Evolutionary conservation across 2,113 vertebrate species (phyloP).

Genomic region (Psilopsiagon aurifrons): DNA sequence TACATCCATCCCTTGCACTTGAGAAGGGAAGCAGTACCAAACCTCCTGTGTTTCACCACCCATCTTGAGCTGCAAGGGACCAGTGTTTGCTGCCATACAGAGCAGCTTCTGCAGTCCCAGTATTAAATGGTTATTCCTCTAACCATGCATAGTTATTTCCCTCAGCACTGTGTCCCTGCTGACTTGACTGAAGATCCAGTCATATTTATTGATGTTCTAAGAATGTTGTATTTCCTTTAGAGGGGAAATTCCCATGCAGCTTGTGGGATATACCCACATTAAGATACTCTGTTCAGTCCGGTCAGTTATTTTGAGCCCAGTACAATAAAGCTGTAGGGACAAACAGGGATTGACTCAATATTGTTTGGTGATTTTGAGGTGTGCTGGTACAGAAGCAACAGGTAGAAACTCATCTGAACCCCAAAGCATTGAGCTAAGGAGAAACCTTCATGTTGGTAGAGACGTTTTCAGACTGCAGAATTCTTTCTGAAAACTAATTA

Average conservation of each 20-base stretch:
- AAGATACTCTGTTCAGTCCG: background rate
- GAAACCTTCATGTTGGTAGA: background rate
- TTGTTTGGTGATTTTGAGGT: background rate
- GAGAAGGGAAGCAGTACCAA: background rate
- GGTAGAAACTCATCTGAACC: background rate
- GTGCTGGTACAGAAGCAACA: background rate
- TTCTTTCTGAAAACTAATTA: constrained; percentile 67
- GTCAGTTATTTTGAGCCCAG: background rate
- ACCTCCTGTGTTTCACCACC: background rate
- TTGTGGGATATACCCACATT: background rate
- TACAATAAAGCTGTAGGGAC: background rate
- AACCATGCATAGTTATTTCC: accelerated
- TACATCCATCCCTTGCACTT: background rate
- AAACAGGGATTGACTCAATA: background rate
- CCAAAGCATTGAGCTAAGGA: background rate
- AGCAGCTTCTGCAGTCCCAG: background rate
- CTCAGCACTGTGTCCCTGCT: background rate
- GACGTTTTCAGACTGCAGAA: constrained; percentile 29
- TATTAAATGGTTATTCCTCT: background rate
- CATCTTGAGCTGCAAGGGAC: background rate
- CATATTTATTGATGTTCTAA: background rate
- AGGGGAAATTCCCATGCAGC: background rate
- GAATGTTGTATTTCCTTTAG: background rate
- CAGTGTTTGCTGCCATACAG: background rate
- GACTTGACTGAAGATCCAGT: background rate